Percentiles rank a stretch among this genome's conserved stretches.
Conservation (phyloP, 2,797 vertebrate species). For the Buceros bicornis region DNA sequence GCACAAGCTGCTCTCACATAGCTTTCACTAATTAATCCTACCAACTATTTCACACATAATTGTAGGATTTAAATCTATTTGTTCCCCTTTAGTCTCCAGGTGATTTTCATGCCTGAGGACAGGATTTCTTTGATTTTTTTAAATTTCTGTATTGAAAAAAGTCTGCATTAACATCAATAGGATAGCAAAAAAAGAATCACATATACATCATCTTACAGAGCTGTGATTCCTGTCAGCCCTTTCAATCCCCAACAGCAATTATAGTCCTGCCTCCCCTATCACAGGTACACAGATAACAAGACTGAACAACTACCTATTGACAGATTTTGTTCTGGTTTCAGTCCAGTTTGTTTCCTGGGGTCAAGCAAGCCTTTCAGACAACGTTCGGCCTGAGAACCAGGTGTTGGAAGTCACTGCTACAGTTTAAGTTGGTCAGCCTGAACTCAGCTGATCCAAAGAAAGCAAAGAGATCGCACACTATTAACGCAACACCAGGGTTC, state of each 20-base stretch:
- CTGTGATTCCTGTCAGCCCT: not conserved
- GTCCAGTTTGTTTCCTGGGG: not conserved
- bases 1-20: conserved; percentile 33
- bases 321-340: not conserved
- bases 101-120: conserved; percentile 7
- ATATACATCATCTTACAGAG: not conserved
- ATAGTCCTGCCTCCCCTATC: not conserved
- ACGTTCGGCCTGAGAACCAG: not conserved
- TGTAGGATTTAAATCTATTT: conserved; percentile 54
- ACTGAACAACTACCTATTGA: not conserved
- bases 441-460: not conserved
- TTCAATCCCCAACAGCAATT: not conserved
- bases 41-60: conserved; percentile 40
- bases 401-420: not conserved
- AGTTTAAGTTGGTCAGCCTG: not conserved
- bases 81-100: conserved; percentile 43
- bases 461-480: not conserved
- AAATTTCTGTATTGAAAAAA: not conserved
- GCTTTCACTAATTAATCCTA: conserved; percentile 36
- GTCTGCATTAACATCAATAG: not conserved
- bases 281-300: not conserved
- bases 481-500: not conserved
- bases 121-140: not conserved
- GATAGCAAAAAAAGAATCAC: not conserved
- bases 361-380: not conserved